phyloP scores from a whole-genome alignment of 2,113 vertebrate genomes.

The Erythrolamprus reginae region DNA sequence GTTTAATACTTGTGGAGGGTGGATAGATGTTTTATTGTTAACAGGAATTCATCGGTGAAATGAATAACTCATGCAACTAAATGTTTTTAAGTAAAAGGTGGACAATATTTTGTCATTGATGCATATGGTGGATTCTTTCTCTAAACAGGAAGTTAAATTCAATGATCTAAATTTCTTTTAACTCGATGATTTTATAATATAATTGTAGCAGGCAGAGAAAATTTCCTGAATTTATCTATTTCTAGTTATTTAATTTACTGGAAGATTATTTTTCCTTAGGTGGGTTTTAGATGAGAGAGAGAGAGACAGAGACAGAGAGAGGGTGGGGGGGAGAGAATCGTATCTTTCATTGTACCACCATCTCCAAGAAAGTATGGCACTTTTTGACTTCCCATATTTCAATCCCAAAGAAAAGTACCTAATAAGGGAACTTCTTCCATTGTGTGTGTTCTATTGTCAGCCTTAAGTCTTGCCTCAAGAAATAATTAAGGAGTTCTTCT shows the following conservation, averaged over 20 bases:
- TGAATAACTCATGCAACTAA: background rate
- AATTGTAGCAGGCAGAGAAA: background rate
- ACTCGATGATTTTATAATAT: background rate
- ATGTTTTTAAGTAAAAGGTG: background rate
- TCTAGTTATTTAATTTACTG: background rate
- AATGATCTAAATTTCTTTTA: background rate
- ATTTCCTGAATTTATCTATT: background rate
- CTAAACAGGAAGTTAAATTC: background rate
- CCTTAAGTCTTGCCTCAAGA: background rate
- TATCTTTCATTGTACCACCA: background rate
- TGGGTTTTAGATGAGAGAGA: too few relatives aligned
- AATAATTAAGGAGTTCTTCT: background rate
- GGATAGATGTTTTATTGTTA: background rate
- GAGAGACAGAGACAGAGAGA: too few relatives aligned
- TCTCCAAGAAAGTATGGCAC: background rate
- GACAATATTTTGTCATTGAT: background rate
- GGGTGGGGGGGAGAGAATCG: background rate
- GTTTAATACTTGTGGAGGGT: background rate
- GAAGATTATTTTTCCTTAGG: background rate
- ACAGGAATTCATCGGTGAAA: background rate
- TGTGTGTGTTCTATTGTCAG: background rate
- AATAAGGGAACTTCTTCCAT: background rate
- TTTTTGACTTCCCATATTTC: background rate
- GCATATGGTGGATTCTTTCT: background rate
- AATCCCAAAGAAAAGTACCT: background rate